A percentile compares a stretch with the other conserved stretches of the same genome.
Conservation (phyloP, 2,113 vertebrate genomes). For the Lanius ludovicianus region DNA sequence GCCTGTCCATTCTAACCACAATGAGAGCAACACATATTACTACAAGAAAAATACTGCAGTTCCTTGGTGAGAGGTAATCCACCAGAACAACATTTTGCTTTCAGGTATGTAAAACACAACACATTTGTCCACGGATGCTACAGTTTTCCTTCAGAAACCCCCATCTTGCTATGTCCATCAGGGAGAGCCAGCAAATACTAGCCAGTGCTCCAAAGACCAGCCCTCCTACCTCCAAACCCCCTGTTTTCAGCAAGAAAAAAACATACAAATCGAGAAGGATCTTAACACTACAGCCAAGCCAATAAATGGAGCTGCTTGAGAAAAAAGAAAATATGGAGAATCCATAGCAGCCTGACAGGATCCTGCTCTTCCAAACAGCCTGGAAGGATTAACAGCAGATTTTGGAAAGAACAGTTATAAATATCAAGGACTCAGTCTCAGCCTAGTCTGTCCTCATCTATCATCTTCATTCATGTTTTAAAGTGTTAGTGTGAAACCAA, state of each 20-base stretch:
- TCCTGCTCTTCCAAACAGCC: neutral
- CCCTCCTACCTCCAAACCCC: neutral
- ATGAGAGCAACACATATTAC: neutral
- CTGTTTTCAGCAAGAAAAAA: neutral
- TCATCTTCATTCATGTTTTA: neutral
- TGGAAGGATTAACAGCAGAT: neutral
- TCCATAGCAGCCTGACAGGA: neutral
- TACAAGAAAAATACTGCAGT: neutral
- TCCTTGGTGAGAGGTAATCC: neutral
- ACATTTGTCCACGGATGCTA: neutral
- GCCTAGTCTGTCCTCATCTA: neutral
- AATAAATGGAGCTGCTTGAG: neutral
- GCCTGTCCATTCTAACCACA: neutral
- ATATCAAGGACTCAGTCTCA: neutral
- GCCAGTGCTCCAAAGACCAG: neutral
- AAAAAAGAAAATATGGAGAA: neutral
- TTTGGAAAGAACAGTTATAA: neutral
- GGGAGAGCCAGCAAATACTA: neutral
- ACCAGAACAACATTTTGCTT: neutral
- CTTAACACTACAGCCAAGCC: neutral
- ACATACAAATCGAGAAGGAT: neutral
- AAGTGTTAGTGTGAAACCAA: neutral
- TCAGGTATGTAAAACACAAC: neutral
- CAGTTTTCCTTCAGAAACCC: neutral
- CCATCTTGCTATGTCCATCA: neutral